phyloP scores from a whole-genome alignment of 2,113 vertebrate genomes.

The Pipa parva region DNA sequence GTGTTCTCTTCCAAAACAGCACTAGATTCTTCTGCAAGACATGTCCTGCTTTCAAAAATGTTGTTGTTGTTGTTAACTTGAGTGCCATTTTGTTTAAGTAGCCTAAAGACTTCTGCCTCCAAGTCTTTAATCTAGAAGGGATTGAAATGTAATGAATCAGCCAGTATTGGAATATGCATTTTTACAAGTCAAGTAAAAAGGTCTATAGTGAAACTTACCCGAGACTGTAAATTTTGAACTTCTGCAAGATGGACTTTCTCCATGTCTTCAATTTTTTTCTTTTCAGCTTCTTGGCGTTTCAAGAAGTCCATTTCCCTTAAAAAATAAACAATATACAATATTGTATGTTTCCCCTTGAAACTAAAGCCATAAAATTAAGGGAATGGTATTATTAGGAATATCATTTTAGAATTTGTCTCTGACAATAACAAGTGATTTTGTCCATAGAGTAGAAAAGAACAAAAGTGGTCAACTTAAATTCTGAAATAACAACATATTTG shows the following conservation, averaged over 20 bases:
- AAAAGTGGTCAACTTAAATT: too few relatives aligned
- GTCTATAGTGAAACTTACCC: too few relatives aligned
- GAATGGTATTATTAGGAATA: too few relatives aligned
- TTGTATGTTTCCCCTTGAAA: too few relatives aligned
- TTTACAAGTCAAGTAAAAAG: too few relatives aligned
- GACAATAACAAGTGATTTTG: too few relatives aligned
- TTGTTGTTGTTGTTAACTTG: constrained; percentile 98
- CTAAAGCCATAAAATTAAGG: too few relatives aligned
- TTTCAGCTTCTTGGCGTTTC: constrained; percentile 88
- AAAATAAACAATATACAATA: constrained; percentile 41
- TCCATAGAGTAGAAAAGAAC: too few relatives aligned
- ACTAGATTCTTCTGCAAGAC: constrained; percentile 61
- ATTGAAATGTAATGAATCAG: too few relatives aligned
- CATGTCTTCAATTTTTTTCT: constrained; percentile 87
- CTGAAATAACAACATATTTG: too few relatives aligned
- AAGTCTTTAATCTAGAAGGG: constrained; percentile 79
- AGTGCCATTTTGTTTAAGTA: constrained; percentile 90
- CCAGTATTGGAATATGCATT: too few relatives aligned
- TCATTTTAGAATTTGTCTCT: too few relatives aligned
- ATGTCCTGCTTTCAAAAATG: constrained; percentile 73
- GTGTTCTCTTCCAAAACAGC: constrained; percentile 61
- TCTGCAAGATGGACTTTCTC: constrained; percentile 87
- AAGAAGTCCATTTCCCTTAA: constrained; percentile 92
- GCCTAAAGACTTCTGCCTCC: constrained; percentile 86
- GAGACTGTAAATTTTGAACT: constrained; percentile 87